Evolutionary conservation across 2,113 vertebrate genomes (phyloP).

Genomic region (Callocephalon fimbriatum): DNA sequence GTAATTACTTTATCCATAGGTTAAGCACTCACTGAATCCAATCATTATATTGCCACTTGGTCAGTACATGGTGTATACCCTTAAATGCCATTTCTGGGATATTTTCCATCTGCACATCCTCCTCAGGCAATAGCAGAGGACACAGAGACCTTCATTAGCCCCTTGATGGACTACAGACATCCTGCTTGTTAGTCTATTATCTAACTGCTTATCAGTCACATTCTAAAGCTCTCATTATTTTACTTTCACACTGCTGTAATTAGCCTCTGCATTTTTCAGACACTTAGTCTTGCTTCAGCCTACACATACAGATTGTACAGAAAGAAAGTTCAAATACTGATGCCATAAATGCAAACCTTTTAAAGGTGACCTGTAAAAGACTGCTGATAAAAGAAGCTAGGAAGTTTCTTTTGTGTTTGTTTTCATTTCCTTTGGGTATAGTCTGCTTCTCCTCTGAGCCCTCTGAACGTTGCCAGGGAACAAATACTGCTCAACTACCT

Average conservation of each 20-base stretch:
- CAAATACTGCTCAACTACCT: not conserved
- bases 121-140: conserved; percentile 30
- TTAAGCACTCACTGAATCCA: not conserved
- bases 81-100: conserved; percentile 6
- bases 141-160: conserved; percentile 26
- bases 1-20: conserved; percentile 27
- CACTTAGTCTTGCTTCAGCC: not conserved
- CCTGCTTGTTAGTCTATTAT: conserved; percentile 56
- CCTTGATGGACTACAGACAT: conserved; percentile 53
- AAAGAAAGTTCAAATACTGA: not conserved
- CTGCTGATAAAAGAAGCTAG: not conserved
- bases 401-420: not conserved
- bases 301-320: not conserved
- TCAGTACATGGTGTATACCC: not conserved
- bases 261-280: conserved; percentile 28
- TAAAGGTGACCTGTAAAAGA: not conserved
- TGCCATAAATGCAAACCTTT: not conserved
- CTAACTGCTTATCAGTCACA: conserved; percentile 57
- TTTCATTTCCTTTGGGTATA: not conserved
- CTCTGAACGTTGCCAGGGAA: not conserved
- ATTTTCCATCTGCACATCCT: conserved; percentile 21
- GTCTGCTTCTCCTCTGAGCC: not conserved
- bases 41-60: not conserved
- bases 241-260: conserved; percentile 37
- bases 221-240: conserved; percentile 58